These are phyloP conservation scores for Brachionus manjavacas DNA, from an alignment of 1,140 invertebrate genomes.

Conservation along the genomic window DNA sequence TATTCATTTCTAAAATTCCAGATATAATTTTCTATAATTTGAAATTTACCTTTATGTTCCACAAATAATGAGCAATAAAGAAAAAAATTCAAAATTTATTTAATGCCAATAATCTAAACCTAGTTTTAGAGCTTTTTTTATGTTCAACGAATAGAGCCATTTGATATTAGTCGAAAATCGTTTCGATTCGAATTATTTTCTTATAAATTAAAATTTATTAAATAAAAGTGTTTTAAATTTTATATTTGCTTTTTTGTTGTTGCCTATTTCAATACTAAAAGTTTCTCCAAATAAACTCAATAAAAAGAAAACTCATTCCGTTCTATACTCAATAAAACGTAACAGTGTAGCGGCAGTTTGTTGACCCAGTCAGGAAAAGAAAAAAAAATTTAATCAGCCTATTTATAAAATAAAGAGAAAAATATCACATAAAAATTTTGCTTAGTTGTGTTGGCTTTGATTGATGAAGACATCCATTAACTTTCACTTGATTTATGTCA, in stretches of 20 bases:
- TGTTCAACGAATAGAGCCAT: neutral
- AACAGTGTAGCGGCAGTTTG: neutral
- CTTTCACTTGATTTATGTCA: neutral
- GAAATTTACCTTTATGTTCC: slow-evolving; percentile 27
- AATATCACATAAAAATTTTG: neutral
- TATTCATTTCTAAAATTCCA: slow-evolving; percentile 17
- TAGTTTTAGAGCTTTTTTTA: neutral
- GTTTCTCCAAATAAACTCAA: neutral
- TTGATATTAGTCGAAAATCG: neutral
- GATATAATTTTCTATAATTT: slow-evolving; percentile 18
- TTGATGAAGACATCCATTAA: neutral
- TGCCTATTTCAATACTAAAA: neutral
- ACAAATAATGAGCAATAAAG: neutral
- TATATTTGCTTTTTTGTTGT: neutral
- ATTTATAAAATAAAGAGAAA: neutral
- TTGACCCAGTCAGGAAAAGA: neutral
- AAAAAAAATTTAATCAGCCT: neutral
- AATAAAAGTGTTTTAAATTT: neutral
- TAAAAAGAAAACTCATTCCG: neutral
- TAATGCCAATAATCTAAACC: slow-evolving; percentile 30
- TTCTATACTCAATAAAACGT: neutral
- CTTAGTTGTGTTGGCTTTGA: neutral
- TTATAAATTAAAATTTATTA: neutral
- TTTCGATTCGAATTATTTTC: neutral
- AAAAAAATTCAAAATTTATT: neutral